Evolutionary conservation across 2,888 invertebrate species (phyloP), one percentile per base, ranked within the genome.

Genomic region (Steinernema hermaphroditum): DNA sequence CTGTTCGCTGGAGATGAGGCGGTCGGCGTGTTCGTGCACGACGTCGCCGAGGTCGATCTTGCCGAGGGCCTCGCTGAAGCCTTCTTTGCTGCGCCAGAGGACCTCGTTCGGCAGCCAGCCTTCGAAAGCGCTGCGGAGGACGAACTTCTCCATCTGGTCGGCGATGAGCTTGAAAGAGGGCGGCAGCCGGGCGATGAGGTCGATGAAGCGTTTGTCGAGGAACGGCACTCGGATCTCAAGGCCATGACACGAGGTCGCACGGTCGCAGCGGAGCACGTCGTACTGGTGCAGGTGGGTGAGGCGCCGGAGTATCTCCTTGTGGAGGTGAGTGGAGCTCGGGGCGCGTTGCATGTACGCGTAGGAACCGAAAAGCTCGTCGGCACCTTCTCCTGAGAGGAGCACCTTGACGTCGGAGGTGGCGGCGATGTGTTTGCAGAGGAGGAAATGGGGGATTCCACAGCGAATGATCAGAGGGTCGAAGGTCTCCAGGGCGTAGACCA

Each of bases 301-400:
- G 37, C 85, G 76, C 6, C 85, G 78, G 4, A 83, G 74, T 34
- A 86, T 84, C 68, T 85, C 85, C 68, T 72, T 75, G 75, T 85
- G 85, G 0, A 85, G 78, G 49, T 84, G 84, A 34, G 79, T 78
- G n/a, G 81, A 81, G 72, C 78, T 85, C 14, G 85, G 85, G 0
- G 86, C 85, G 46, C 79, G 75, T 72, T 85, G 85, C 85, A 85
- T 85, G 75, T 85, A 85, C 2, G 84, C 84, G 73, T 85, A 85
- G 27, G 85, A 85, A 44, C 85, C 85, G 73, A 85, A 86, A 22
- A 85, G 75, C 73, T 85, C 85, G 76, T 85, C 85, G 1, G 85
- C 85, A 70, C 86, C 85, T 76, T 85, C 85, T 57, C 85, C 83
- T 80, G 70, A 86, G 29, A 86, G 78, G 24, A 86, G 79, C 22